Evolutionary conservation across 1,140 invertebrate genomes (phyloP).

Genomic region (Drosophila mayri): DNA sequence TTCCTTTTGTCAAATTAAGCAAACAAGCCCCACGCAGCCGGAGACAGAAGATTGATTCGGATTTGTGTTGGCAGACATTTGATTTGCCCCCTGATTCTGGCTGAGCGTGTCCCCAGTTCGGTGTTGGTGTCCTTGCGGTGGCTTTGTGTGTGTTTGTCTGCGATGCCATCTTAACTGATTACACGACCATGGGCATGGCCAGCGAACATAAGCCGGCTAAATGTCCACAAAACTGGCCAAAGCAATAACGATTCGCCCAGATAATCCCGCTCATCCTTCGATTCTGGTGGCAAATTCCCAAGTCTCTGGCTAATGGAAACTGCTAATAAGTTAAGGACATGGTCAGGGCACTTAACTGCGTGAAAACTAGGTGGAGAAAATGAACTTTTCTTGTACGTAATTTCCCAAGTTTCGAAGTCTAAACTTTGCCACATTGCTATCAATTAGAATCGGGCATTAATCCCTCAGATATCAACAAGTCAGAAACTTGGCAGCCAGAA

Average conservation of each 20-base stretch:
- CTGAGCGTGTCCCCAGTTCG: slow-evolving; percentile 4
- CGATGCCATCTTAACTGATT: slow-evolving; percentile 57
- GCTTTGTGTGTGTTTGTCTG: slow-evolving; percentile 5
- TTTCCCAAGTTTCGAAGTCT: slow-evolving; percentile 8
- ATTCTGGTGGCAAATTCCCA: not conserved
- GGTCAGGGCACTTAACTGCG: slow-evolving; percentile 23
- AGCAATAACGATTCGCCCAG: slow-evolving; percentile 18
- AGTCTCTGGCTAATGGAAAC: slow-evolving; percentile 40
- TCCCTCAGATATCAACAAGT: slow-evolving; percentile 30
- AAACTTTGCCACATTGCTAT: not conserved
- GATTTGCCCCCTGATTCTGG: slow-evolving; percentile 49
- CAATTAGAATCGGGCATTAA: slow-evolving; percentile 1
- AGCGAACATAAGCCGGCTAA: slow-evolving; percentile 43
- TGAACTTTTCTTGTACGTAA: slow-evolving; percentile 21
- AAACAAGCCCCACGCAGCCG: slow-evolving; percentile 63
- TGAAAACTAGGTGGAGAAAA: slow-evolving; percentile 1
- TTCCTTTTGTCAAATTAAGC: slow-evolving; percentile 83
- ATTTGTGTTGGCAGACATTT: slow-evolving; percentile 60
- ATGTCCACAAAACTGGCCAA: slow-evolving; percentile 54
- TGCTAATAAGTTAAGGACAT: slow-evolving; percentile 28
- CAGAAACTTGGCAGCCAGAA: slow-evolving; percentile 11
- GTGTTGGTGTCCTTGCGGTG: slow-evolving; percentile 8
- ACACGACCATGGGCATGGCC: slow-evolving; percentile 21
- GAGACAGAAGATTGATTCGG: slow-evolving; percentile 72
- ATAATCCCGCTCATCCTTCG: slow-evolving; percentile 21